Evolutionary conservation across 2,113 vertebrate species (phyloP).

Genomic region (Microtus pennsylvanicus): DNA sequence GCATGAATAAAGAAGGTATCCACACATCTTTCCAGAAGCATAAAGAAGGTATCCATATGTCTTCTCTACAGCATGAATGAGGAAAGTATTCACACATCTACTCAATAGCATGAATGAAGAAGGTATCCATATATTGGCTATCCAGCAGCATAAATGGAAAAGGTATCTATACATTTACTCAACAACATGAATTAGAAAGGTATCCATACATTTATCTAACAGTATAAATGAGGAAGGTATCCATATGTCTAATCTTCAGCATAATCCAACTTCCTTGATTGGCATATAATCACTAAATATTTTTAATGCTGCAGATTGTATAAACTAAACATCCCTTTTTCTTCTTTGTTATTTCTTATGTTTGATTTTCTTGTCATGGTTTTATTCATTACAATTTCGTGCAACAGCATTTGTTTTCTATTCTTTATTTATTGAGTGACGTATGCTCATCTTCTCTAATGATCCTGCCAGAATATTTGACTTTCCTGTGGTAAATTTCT

Average conservation of each 20-base stretch:
- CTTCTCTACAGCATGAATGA: background rate
- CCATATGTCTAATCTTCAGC: background rate
- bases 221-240: background rate
- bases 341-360: background rate
- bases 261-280: background rate
- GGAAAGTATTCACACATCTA: background rate
- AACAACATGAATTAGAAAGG: background rate
- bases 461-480: background rate
- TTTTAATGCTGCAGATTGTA: background rate
- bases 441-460: background rate
- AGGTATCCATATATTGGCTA: too few species aligned
- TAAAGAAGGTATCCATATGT: background rate
- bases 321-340: background rate
- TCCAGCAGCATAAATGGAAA: too few species aligned
- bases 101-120: background rate
- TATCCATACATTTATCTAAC: background rate
- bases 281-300: background rate
- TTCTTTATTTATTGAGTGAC: background rate
- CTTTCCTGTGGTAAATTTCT: background rate
- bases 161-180: background rate
- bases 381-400: background rate
- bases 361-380: slow-evolving; percentile 10
- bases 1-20: background rate
- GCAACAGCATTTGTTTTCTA: background rate
- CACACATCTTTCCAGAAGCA: too few species aligned